Base-by-base conservation (phyloP, 2,797 vertebrate genomes). In the Centroberyx gerrardi region DNA sequence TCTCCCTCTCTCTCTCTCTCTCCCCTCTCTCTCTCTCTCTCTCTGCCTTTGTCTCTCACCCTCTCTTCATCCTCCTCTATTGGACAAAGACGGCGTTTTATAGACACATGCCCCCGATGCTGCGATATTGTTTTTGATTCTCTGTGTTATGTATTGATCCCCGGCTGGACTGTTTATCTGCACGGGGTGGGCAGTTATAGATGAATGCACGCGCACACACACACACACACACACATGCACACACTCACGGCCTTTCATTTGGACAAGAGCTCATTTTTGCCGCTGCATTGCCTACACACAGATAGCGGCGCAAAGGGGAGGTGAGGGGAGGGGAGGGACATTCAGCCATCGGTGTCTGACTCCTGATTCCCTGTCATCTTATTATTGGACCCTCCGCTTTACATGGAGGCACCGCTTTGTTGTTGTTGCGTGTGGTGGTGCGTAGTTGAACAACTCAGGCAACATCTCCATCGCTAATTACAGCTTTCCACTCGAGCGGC, bases 131-230 rank as follows among this genome's bases (percentile, higher is more conserved):
- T 93, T 93, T 92, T 89, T 91, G 84, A 86, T 89, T 88, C 73
- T 80, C 82, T 90, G 80, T 81, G 90, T 91, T 91, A 86, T 85
- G 90, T 91, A 94, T 95, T 78, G 92, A 95, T 94, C 88, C 78
- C 61, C 27, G 33, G 54, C 82, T 84, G 18, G 81, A 77, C 89
- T 89, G 90, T 91, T 94, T 93, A 91, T 94, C 91, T 92, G 88
- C 84, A 80, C 88, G 28, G 83, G 80, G 75, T 76, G 92, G 83
- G 90, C 86, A 84, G 84, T 87, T 90, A 88, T 83, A 89, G 90
- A 92, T 87, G 88, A 86, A 92, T 71, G 86, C 62, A 44, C 46
- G 54, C 80, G 46, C 68, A 60, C 65, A 59, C 62, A 49, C 62
- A 15, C 17, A 51, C 22, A 51, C 28, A 55, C 48, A 51, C 2